Percentiles rank a stretch among this genome's conserved stretches.
These are phyloP conservation scores for Sitta europaea DNA, from an alignment of 2,113 vertebrate genomes.

Conservation along the genomic window DNA sequence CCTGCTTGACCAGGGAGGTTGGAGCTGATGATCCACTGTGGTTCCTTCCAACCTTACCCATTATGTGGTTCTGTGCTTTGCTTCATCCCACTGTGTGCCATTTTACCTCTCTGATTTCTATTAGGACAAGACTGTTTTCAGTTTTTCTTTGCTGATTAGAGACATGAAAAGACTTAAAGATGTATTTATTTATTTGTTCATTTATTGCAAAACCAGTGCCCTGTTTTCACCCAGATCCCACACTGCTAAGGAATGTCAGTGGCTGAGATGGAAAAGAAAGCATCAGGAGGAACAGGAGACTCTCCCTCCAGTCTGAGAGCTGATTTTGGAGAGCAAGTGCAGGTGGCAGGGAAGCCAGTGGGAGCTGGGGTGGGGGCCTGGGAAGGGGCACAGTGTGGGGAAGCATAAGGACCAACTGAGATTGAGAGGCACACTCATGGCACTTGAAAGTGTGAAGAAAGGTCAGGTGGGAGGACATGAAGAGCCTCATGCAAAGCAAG, in stretches of 20 bases:
- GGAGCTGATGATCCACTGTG: neutral
- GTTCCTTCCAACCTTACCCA: neutral
- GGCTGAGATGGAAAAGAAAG: neutral
- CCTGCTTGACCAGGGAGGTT: neutral
- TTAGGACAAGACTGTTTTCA: neutral
- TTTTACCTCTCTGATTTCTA: neutral
- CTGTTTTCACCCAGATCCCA: neutral
- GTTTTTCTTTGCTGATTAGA: neutral
- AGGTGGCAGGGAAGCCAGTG: neutral
- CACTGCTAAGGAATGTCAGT: neutral
- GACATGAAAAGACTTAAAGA: neutral
- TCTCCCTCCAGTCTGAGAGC: neutral
- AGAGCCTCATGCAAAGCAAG: fast-evolving
- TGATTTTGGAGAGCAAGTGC: neutral
- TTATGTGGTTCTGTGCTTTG: neutral
- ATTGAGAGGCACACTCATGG: neutral
- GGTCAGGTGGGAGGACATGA: neutral
- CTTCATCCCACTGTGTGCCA: neutral
- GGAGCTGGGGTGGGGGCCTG: too few species aligned
- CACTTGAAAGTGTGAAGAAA: neutral
- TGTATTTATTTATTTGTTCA: neutral
- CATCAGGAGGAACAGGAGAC: neutral
- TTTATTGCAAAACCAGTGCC: neutral
- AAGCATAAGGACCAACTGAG: neutral
- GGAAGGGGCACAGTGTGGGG: neutral